A percentile compares a stretch with the other conserved stretches of the same genome.
These are phyloP conservation scores for Chaenodraco wilsoni DNA, from an alignment of 2,797 vertebrate species.

Conservation along the genomic window DNA sequence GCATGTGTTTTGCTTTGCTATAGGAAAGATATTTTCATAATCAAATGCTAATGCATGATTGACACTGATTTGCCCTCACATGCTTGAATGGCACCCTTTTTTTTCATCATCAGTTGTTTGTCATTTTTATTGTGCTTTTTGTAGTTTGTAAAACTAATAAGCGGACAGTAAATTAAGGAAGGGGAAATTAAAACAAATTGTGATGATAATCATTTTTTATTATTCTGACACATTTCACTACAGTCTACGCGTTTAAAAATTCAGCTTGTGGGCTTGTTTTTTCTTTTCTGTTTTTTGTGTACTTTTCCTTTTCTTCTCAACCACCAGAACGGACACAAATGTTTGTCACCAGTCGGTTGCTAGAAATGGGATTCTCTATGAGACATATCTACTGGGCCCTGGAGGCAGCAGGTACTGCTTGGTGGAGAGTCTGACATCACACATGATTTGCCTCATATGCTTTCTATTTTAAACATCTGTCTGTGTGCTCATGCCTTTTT, in stretches of 20 bases:
- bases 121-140: slow-evolving; percentile 31
- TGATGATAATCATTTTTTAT: background rate
- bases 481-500: slow-evolving; percentile 43
- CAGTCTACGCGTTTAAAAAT: slow-evolving; percentile 25
- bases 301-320: slow-evolving; percentile 76
- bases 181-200: background rate
- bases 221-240: slow-evolving; percentile 5
- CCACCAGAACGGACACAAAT: slow-evolving; percentile 86
- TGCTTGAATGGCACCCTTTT: slow-evolving; percentile 67
- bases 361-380: slow-evolving; percentile 90
- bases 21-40: slow-evolving; percentile 7
- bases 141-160: background rate
- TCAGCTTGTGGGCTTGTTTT: slow-evolving; percentile 57
- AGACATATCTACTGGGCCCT: slow-evolving; percentile 89
- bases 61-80: slow-evolving; percentile 55
- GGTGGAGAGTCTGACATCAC: slow-evolving; percentile 50
- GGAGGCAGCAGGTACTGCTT: slow-evolving; percentile 87
- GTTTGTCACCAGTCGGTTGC: slow-evolving; percentile 87
- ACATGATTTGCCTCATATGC: slow-evolving; percentile 48
- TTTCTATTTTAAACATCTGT: slow-evolving; percentile 55
- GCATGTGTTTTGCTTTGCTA: slow-evolving; percentile 63
- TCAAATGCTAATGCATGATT: slow-evolving; percentile 45
- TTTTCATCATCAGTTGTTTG: slow-evolving; percentile 50
- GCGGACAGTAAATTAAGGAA: background rate
- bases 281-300: slow-evolving; percentile 71